Conservation (phyloP, 2,888 invertebrate species). For the Drosophila nr. medialis region DNA sequence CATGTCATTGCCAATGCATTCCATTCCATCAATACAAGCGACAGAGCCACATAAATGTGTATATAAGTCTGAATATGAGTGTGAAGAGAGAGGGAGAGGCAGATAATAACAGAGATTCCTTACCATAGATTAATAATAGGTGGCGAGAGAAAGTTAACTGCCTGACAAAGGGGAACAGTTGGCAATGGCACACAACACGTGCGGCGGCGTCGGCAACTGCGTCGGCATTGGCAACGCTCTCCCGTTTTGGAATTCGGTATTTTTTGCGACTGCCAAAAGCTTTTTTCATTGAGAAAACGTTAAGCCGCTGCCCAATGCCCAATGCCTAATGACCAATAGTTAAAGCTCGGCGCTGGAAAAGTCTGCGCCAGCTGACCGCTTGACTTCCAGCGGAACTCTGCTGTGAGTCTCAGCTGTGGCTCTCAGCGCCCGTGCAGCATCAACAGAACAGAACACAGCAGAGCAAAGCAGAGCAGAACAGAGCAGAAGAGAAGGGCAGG, state of each 20-base stretch:
- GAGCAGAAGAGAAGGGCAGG: neutral
- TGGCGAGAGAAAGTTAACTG: constrained; percentile 14
- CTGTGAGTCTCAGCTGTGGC: constrained; percentile 41
- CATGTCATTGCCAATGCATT: constrained; percentile 36
- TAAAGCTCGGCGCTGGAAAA: constrained; percentile 39
- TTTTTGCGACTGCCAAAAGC: constrained; percentile 34
- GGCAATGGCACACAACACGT: constrained; percentile 47
- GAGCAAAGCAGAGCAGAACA: neutral
- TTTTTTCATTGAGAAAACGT: constrained; percentile 58
- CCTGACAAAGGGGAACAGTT: constrained; percentile 10
- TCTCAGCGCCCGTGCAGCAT: constrained; percentile 12
- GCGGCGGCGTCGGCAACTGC: constrained; percentile 44
- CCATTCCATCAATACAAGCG: constrained; percentile 5
- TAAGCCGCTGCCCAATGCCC: constrained; percentile 5
- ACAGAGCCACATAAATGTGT: neutral
- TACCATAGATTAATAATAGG: neutral
- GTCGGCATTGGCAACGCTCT: constrained; percentile 59
- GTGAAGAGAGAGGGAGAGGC: neutral
- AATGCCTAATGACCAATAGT: neutral
- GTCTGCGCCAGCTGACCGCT: constrained; percentile 49
- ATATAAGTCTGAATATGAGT: neutral
- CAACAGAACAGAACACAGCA: constrained; percentile 1
- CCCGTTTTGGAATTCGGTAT: constrained; percentile 19
- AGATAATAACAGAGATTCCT: constrained; percentile 45
- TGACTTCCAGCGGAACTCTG: constrained; percentile 38